phyloP scores from a whole-genome alignment of 1,140 invertebrate species.

The Cydia strobilella region DNA sequence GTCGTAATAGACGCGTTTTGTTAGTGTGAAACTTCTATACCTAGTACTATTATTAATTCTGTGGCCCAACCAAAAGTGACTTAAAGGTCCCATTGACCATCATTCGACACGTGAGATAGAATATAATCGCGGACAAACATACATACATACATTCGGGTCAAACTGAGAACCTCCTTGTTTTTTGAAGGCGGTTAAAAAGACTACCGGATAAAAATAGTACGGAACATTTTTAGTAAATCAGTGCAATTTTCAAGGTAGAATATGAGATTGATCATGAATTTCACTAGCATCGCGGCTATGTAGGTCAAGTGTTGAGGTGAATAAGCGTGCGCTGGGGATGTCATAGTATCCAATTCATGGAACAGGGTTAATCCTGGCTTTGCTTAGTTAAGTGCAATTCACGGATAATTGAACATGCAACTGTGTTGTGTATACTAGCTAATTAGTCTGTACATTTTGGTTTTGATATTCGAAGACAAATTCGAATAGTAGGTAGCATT shows the following conservation, averaged over 20 bases:
- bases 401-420: slow-evolving; percentile 16
- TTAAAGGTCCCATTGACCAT: no score
- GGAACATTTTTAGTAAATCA: background rate
- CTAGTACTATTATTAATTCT: no score
- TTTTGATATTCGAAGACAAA: background rate
- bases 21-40: no score
- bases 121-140: no score
- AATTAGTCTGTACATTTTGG: background rate
- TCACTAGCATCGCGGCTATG: background rate
- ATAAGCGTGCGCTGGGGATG: background rate
- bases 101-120: no score
- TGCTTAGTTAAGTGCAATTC: slow-evolving; percentile 11
- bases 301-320: background rate
- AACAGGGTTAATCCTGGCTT: slow-evolving; percentile 12
- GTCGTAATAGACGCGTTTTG: no score
- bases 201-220: background rate
- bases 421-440: background rate
- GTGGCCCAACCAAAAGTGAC: no score
- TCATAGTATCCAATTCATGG: background rate
- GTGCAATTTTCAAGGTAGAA: background rate
- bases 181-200: no score
- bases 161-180: no score
- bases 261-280: background rate
- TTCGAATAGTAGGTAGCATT: background rate
- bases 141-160: no score